Base-by-base conservation (phyloP, 2,113 vertebrate genomes). In the Cephalophus harveyi region DNA sequence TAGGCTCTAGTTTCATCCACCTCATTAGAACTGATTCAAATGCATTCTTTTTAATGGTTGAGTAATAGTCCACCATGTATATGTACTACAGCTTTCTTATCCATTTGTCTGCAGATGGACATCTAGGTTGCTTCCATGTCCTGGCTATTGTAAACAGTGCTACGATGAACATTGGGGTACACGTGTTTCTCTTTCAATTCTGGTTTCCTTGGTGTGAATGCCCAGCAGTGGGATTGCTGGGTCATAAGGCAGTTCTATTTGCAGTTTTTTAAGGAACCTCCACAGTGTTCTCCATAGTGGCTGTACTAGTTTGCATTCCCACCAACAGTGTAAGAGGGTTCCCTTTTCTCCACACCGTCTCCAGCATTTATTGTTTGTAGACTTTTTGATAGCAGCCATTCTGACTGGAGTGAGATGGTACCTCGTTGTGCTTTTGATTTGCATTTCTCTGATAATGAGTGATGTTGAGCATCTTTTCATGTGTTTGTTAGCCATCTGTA, bases 111-210 rank as follows among this genome's bases (percentile, higher is more conserved):
- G n/a, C n/a, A 0, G 64, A 71, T 36, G 64, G n/a, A 11, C 9
- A 36, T 36, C n/a, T 71, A 36, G n/a, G 64, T 6, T 71, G 64
- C 64, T 71, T 71, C 64, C 64, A 71, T 6, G 9, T 36, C 64
- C n/a, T 71, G 9, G 64, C n/a, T 71, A 36, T 36, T 36, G 0
- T 71, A 36, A 71, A 71, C 17, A 71, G 64, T 71, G 64, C 64
- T 71, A 0, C 0, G 4, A 12, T 71, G 17, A 36, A 36, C 64
- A 71, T 1, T 36, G n/a, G n/a, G 9, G 9, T 36, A 21, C n/a
- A 36, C 0, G 9, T 36, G n/a, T 23, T 40, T 40, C n/a, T 36
- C n/a, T 21, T 21, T 71, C n/a, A 23, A 1, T 21, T 71, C n/a
- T 71, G n/a, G 17, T 36, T 71, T n/a, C 64, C 19, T 71, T 1